Conservation (phyloP, 1,140 invertebrate genomes). For the Druon quercuslanigerum region DNA sequence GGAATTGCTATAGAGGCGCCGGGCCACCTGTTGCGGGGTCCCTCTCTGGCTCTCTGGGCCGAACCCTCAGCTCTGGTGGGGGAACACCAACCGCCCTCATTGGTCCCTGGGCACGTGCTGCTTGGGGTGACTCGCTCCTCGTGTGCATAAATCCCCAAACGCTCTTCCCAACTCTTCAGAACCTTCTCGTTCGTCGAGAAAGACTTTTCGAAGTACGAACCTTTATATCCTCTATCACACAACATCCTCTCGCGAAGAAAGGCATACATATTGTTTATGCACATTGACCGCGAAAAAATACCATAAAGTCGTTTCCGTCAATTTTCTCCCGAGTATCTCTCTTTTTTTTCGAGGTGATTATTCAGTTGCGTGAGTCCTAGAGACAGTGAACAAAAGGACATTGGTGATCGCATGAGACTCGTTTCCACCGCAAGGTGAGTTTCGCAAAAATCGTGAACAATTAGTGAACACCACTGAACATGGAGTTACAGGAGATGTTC, state of each 20-base stretch:
- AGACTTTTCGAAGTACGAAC: slow-evolving; percentile 40
- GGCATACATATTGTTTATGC: not conserved
- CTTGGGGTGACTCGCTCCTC: slow-evolving; percentile 66
- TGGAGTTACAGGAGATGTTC: slow-evolving; percentile 73
- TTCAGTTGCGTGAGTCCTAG: not conserved
- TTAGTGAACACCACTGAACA: slow-evolving; percentile 27
- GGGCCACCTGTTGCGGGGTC: slow-evolving; percentile 71
- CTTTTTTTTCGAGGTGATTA: not conserved
- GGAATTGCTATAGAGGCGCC: slow-evolving; percentile 50
- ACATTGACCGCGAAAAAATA: too few relatives aligned
- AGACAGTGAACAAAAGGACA: slow-evolving; percentile 36
- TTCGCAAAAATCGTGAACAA: too few relatives aligned
- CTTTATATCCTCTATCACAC: slow-evolving; percentile 43
- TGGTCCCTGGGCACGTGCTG: slow-evolving; percentile 72
- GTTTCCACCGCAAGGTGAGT: too few relatives aligned
- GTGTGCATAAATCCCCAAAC: slow-evolving; percentile 69
- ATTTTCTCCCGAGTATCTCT: not conserved
- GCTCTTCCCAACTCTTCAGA: slow-evolving; percentile 60
- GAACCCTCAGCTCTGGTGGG: slow-evolving; percentile 51
- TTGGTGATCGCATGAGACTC: too few relatives aligned
- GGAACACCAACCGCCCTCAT: slow-evolving; percentile 45
- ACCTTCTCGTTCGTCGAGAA: slow-evolving; percentile 50
- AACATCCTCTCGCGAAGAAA: slow-evolving; percentile 1
- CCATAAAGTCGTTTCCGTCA: not conserved
- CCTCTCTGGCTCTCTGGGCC: slow-evolving; percentile 39